Base-by-base conservation (phyloP, 2,113 vertebrate species). In the Hipposideros armiger region DNA sequence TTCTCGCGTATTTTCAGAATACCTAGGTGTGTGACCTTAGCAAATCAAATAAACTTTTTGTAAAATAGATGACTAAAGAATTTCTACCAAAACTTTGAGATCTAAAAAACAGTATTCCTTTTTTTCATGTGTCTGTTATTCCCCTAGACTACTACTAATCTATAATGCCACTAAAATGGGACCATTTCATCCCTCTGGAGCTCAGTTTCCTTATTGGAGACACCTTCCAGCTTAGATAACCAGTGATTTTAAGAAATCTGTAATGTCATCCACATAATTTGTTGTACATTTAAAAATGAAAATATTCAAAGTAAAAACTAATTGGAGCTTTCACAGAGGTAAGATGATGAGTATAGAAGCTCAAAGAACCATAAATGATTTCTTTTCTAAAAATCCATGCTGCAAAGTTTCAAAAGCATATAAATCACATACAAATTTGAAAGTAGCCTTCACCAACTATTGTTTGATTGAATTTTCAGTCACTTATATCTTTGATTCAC, bases 401-500 rank as follows among this genome's bases (percentile, higher is more conserved):
- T 36, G 81, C 78, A 92, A 85, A 42, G 47, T 88, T 87, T 66
- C 19, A 60, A 67, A 62, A 58, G 30, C 52, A 45, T 67, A 60
- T 73, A 4, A 87, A 24, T 72, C 56, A 93, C 80, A 77, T 92
- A 66, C 67, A 92, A 58, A 30, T 86, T 90, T 80, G 26, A 95
- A 24, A 56, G 82, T 0, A 84, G 28, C 80, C 5, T 73, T 32
- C 26, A 52, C 20, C 45, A 47, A 80, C 30, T 40, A 90, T 32
- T 70, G 45, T 3, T 73, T 77, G 32, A 45, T 52, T 62, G 52
- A 73, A 83, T 64, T 69, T 83, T 40, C 6, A 85, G 32, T 82
- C 17, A 69, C 42, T 95, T 77, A 10, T 26, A 64, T 30, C 7
- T 80, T 81, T 76, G 50, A 69, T 73, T 92, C 62, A 73, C 1